Evolutionary conservation across 1,140 invertebrate genomes (phyloP).

Genomic region (Apis dorsata): DNA sequence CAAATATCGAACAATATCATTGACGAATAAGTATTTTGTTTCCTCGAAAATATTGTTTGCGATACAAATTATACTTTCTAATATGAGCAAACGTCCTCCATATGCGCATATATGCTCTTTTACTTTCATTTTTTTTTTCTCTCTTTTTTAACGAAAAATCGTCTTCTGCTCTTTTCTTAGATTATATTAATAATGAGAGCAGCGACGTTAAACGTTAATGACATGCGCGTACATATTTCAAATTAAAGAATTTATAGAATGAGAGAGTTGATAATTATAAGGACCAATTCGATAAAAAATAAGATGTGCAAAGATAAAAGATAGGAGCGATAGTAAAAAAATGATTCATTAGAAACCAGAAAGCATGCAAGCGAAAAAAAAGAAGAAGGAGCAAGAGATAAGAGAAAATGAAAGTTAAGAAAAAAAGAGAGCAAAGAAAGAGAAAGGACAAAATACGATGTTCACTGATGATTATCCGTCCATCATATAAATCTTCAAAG

Average conservation of each 20-base stretch:
- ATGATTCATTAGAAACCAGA: neutral
- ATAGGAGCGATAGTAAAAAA: neutral
- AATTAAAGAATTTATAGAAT: constrained; percentile 5
- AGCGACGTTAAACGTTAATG: constrained; percentile 40
- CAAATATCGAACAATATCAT: neutral
- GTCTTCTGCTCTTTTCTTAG: constrained; percentile 30
- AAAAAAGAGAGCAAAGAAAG: neutral
- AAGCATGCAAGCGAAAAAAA: neutral
- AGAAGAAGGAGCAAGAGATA: neutral
- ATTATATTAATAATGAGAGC: neutral
- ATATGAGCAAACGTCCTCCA: neutral
- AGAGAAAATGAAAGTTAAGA: neutral
- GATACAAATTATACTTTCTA: neutral
- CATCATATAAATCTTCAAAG: constrained; percentile 25
- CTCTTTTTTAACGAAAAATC: constrained; percentile 2
- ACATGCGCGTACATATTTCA: constrained; percentile 1
- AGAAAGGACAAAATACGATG: constrained; percentile 1
- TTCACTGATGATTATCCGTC: constrained; percentile 51
- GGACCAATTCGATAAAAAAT: constrained; percentile 33
- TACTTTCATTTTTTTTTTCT: neutral
- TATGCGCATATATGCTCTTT: neutral
- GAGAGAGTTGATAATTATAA: constrained; percentile 28
- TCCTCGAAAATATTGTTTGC: neutral
- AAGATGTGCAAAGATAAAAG: neutral
- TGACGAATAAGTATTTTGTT: neutral